Percentiles rank a stretch among this genome's conserved stretches.
phyloP scores from a whole-genome alignment of 2,888 invertebrate genomes.

The Fabriciana adippe region DNA sequence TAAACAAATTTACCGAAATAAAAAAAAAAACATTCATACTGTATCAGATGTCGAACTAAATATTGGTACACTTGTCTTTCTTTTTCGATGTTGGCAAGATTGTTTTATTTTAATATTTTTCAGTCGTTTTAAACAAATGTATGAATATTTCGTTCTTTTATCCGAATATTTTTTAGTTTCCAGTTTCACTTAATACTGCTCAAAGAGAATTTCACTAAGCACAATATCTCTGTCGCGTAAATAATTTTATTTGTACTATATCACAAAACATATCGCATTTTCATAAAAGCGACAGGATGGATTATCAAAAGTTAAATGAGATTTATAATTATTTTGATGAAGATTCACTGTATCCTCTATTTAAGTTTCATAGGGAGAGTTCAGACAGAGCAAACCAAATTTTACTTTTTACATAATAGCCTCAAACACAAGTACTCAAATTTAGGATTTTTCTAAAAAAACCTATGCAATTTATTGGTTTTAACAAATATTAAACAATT shows the following conservation, averaged over 20 bases:
- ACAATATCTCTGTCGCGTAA: constrained; percentile 50
- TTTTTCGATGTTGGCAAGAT: constrained; percentile 43
- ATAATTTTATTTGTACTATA: constrained; percentile 78
- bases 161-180: constrained; percentile 29
- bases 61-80: constrained; percentile 28
- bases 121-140: constrained; percentile 33
- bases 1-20: constrained; percentile 77
- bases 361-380: not conserved
- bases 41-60: constrained; percentile 47
- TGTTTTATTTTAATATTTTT: constrained; percentile 16
- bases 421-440: too few relatives aligned
- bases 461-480: too few relatives aligned
- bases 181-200: constrained; percentile 66
- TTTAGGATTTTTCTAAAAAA: too few relatives aligned
- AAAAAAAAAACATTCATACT: constrained; percentile 56
- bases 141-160: constrained; percentile 14
- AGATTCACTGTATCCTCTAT: constrained; percentile 40
- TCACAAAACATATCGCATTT: constrained; percentile 61
- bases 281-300: constrained; percentile 43
- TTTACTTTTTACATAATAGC: too few relatives aligned
- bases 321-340: constrained; percentile 36
- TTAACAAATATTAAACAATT: too few relatives aligned
- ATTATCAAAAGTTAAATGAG: constrained; percentile 30
- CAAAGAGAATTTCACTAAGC: constrained; percentile 52
- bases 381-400: not conserved